Conservation (phyloP, 2,888 invertebrate genomes). For the Pammene fasciana region DNA sequence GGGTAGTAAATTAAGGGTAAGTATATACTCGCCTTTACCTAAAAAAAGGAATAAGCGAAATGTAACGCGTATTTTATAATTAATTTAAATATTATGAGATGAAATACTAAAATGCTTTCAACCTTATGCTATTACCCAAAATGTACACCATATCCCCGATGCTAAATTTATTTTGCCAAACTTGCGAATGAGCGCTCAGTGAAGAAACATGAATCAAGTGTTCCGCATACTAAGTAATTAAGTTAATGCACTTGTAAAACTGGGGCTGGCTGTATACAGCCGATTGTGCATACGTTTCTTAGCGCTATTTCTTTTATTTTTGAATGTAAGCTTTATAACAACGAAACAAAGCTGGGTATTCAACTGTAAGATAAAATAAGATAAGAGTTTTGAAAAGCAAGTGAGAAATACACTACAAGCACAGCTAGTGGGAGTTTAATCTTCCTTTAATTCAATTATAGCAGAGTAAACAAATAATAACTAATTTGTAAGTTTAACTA, state of each 20-base stretch:
- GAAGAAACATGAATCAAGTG: constrained; percentile 34
- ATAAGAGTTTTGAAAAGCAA: constrained; percentile 2
- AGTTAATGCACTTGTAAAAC: constrained; percentile 36
- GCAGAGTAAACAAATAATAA: constrained; percentile 34
- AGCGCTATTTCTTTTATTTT: background rate
- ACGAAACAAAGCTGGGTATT: background rate
- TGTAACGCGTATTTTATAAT: background rate
- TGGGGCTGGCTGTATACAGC: background rate
- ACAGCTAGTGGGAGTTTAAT: constrained; percentile 30
- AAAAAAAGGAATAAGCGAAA: background rate
- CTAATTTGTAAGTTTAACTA: constrained; percentile 27
- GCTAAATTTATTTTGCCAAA: constrained; percentile 26
- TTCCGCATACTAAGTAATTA: constrained; percentile 39
- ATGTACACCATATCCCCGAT: background rate
- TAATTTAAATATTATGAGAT: background rate
- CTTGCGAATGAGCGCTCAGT: constrained; percentile 11
- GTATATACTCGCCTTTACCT: background rate
- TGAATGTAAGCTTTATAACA: background rate
- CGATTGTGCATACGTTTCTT: background rate
- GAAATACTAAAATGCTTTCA: background rate
- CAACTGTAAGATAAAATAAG: background rate
- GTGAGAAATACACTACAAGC: background rate
- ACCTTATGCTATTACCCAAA: constrained; percentile 19
- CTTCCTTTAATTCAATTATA: constrained; percentile 38
- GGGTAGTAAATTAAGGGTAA: too few species aligned